These are phyloP conservation scores for Melieria picta DNA, from an alignment of 2,888 invertebrate species.

Conservation along the genomic window DNA sequence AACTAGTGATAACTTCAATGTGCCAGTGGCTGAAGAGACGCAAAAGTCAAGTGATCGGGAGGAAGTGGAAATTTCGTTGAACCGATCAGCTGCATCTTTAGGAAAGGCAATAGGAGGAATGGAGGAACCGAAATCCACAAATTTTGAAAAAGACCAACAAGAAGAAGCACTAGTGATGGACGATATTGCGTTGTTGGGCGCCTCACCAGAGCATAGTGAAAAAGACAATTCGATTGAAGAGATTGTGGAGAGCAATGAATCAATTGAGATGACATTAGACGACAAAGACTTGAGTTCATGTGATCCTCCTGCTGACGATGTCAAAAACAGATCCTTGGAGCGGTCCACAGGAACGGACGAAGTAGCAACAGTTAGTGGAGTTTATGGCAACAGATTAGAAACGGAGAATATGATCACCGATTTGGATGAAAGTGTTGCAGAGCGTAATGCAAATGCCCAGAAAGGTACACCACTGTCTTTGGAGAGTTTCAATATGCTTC, in stretches of 20 bases:
- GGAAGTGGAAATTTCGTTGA: neutral
- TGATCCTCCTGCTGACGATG: conserved; percentile 32
- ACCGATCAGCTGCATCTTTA: neutral
- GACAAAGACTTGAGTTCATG: conserved; percentile 50
- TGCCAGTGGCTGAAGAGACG: conserved; percentile 25
- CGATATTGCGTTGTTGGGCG: conserved; percentile 1
- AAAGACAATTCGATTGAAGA: conserved; percentile 63
- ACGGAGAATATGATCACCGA: conserved; percentile 47
- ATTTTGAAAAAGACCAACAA: neutral
- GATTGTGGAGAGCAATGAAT: conserved; percentile 59
- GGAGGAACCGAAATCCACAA: neutral
- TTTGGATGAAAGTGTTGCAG: conserved; percentile 46
- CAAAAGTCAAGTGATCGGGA: conserved; percentile 29
- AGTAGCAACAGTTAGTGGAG: neutral
- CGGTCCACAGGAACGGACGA: neutral
- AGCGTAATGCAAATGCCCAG: conserved; percentile 18
- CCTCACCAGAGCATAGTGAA: conserved; percentile 49
- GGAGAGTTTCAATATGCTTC: conserved; percentile 24
- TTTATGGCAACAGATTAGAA: neutral
- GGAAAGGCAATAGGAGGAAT: neutral
- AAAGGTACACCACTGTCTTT: conserved; percentile 14
- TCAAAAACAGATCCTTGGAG: too few species aligned
- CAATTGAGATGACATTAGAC: conserved; percentile 59
- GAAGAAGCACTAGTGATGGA: neutral
- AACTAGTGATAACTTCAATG: conserved; percentile 25